Evolutionary conservation across 2,113 vertebrate genomes (phyloP).

Genomic region (Mirounga angustirostris): DNA sequence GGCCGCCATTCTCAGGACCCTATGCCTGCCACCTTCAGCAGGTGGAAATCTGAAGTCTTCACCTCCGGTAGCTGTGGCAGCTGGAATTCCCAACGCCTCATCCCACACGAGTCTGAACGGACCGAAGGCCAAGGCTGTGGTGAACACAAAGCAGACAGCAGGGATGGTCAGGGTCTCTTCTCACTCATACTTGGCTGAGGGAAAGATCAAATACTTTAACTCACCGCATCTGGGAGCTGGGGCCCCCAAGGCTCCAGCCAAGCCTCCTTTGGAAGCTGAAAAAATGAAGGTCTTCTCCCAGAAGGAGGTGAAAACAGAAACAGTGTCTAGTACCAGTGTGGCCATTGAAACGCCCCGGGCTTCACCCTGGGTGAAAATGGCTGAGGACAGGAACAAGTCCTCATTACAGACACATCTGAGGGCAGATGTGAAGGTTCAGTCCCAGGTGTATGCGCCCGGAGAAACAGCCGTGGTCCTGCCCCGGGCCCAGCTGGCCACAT

Average conservation of each 20-base stretch:
- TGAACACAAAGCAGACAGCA: accelerated
- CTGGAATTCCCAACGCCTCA: accelerated
- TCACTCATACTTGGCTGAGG: neutral
- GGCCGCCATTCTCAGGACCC: slow-evolving; percentile 44
- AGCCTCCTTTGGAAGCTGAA: neutral
- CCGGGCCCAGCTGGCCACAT: accelerated
- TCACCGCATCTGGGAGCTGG: neutral
- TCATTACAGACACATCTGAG: neutral
- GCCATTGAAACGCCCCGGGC: accelerated
- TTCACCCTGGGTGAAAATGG: neutral
- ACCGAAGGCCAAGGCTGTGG: neutral
- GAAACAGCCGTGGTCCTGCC: neutral
- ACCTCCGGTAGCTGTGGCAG: accelerated
- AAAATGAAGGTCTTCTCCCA: neutral
- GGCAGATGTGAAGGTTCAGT: neutral
- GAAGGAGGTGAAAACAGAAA: neutral
- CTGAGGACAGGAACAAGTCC: accelerated
- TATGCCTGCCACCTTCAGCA: neutral
- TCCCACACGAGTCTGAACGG: accelerated
- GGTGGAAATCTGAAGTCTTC: neutral
- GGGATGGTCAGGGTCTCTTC: accelerated
- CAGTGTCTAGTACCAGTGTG: accelerated
- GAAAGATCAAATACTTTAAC: neutral
- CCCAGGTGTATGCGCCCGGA: neutral
- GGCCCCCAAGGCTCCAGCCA: neutral